A percentile compares a stretch with the other conserved stretches of the same genome.
These are phyloP conservation scores for Phaetusa simplex DNA, from an alignment of 2,113 vertebrate species.

Conservation along the genomic window DNA sequence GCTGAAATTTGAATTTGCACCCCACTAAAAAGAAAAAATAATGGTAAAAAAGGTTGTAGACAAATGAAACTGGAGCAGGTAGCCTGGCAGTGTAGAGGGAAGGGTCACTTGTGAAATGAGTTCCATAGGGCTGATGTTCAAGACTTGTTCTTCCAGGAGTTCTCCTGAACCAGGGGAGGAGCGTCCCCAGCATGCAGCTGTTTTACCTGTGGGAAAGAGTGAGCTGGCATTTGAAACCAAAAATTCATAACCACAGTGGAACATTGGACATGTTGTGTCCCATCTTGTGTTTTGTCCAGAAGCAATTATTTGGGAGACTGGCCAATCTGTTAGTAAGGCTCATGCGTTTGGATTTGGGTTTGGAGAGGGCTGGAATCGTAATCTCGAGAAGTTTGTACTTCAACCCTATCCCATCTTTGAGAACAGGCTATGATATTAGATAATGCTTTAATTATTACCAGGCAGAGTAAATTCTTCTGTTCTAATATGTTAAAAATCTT, in stretches of 20 bases:
- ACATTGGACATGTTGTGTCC: background rate
- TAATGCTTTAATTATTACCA: background rate
- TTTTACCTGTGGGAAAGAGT: background rate
- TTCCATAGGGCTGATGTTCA: background rate
- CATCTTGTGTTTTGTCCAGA: background rate
- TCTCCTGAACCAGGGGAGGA: background rate
- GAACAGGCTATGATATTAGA: background rate
- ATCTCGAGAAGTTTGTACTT: background rate
- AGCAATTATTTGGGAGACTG: background rate
- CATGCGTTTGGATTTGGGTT: background rate
- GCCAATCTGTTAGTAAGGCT: background rate
- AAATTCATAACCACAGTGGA: background rate
- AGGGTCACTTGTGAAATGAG: background rate
- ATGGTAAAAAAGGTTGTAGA: background rate
- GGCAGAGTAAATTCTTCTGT: background rate
- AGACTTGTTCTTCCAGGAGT: background rate
- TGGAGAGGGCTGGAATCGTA: background rate
- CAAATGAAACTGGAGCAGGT: background rate
- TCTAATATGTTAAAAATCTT: background rate
- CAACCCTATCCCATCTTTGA: background rate
- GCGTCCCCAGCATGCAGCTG: rapidly evolving
- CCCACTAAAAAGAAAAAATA: background rate
- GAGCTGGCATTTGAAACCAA: background rate
- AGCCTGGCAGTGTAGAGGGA: background rate
- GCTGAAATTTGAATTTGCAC: background rate